Percentiles rank a stretch among this genome's conserved stretches.
Evolutionary conservation across 2,888 invertebrate species (phyloP).

Genomic region (Poecilobothrus nobilitatus): DNA sequence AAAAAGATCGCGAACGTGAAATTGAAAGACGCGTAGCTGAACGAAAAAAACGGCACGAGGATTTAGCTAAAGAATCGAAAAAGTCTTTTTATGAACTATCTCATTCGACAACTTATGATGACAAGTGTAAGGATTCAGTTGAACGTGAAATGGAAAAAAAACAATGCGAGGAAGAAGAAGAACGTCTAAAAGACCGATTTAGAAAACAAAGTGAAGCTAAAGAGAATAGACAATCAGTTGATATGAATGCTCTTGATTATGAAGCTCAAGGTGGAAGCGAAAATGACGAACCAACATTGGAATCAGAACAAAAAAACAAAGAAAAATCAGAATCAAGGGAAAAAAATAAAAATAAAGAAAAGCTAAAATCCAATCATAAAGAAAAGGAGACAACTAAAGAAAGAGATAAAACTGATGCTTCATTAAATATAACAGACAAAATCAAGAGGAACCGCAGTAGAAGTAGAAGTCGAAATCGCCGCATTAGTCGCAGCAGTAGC

Average conservation of each 20-base stretch:
- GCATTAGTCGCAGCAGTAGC: constrained; percentile 24
- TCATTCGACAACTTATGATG: constrained; percentile 44
- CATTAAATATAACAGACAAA: constrained; percentile 24
- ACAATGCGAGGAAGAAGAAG: constrained; percentile 15
- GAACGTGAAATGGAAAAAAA: constrained; percentile 27
- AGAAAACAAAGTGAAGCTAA: background rate
- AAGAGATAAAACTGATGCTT: constrained; percentile 34
- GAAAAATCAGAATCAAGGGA: constrained; percentile 1
- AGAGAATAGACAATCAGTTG: constrained; percentile 40
- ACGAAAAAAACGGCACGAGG: constrained; percentile 49
- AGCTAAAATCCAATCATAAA: constrained; percentile 12
- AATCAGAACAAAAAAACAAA: background rate
- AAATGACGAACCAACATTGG: constrained; percentile 36
- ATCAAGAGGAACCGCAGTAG: background rate
- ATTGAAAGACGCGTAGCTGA: constrained; percentile 48
- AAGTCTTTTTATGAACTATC: constrained; percentile 43
- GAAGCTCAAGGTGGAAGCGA: constrained; percentile 53
- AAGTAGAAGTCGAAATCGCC: constrained; percentile 17
- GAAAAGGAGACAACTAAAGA: constrained; percentile 45
- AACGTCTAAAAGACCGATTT: constrained; percentile 17
- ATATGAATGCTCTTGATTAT: constrained; percentile 66
- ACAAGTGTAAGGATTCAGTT: constrained; percentile 24
- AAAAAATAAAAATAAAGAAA: background rate
- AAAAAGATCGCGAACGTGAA: constrained; percentile 52
- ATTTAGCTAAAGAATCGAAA: constrained; percentile 44